Evolutionary conservation across 1,140 invertebrate species (phyloP), one percentile per base, ranked within the genome.

Genomic region (Solenopsis fugax): DNA sequence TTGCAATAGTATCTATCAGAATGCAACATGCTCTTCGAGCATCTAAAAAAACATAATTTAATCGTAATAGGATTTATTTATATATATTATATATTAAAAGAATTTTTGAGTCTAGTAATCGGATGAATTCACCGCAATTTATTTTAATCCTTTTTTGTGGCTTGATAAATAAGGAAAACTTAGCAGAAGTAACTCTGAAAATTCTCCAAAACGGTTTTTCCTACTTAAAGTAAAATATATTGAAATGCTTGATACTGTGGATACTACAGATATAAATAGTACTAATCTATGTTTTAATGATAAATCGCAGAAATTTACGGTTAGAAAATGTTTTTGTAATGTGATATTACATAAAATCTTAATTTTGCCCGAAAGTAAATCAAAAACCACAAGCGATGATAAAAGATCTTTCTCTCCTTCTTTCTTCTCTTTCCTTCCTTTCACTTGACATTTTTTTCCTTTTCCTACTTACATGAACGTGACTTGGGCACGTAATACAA

Each of bases 401-500:
- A 48, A 58, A 71, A 72, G 13, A 21, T 67, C 34, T 81, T 10
- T 80, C n/a, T 54, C 45, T 76, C n/a, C 37, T 48, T 60, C 54
- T 56, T 18, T 80, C 34, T 82, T 50, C 24, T 64, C 58, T 67
- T n/a, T 77, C 73, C 34, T 81, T 64, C 72, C 75, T 80, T 50
- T 80, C 76, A 78, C 85, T 58, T 37, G 34, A 50, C 3, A n/a
- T 62, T 48, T 37, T 67, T 73, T 78, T 13, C 56, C 29, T 24
- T 60, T 50, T 48, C 18, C 18, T 82, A 92, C 90, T 93, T 82
- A 94, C 93, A 88, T 60, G 84, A 87, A 76, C 93, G 91, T 48
- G 93, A 92, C 72, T 93, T 85, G 10, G 92, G 93, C 48, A 93
- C 69, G 56, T 92, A 93, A 84, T 93, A 92, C 6, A 93, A 76